A percentile compares a stretch with the other conserved stretches of the same genome.
phyloP scores from a whole-genome alignment of 2,888 invertebrate genomes.

The Ichneumoninae sp. region DNA sequence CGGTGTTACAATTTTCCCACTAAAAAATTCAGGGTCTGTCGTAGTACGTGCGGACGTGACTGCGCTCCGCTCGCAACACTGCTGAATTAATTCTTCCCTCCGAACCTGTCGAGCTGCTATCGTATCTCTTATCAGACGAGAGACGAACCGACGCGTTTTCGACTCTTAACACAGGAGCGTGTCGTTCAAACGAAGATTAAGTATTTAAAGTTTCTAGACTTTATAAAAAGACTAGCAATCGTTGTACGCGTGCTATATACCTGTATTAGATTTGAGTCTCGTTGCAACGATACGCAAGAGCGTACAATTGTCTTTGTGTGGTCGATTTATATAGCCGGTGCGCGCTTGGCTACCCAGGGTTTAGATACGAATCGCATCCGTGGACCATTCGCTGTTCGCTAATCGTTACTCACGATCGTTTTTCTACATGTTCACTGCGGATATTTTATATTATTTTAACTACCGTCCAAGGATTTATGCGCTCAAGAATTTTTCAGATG shows the following conservation, averaged over 20 bases:
- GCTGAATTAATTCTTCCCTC: conserved; percentile 35
- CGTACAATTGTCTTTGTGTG: background rate
- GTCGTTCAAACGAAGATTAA: conserved; percentile 3
- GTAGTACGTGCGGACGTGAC: conserved; percentile 53
- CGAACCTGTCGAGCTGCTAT: background rate
- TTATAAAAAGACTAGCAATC: conserved; percentile 42
- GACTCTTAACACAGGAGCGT: conserved; percentile 9
- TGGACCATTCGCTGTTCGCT: conserved; percentile 42
- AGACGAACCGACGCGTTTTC: conserved; percentile 12
- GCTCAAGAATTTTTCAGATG: background rate
- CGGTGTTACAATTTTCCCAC: conserved; percentile 27
- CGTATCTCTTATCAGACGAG: conserved; percentile 29
- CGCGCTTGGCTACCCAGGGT: conserved; percentile 12
- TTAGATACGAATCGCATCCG: conserved; percentile 51
- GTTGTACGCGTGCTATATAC: conserved; percentile 48
- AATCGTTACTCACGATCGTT: conserved; percentile 49
- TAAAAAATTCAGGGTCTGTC: conserved; percentile 56
- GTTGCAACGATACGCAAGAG: conserved; percentile 35
- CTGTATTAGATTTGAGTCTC: conserved; percentile 52
- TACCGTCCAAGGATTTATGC: background rate
- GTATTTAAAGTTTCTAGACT: conserved; percentile 34
- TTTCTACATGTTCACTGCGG: conserved; percentile 31
- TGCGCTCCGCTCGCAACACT: conserved; percentile 26
- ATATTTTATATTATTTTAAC: conserved; percentile 19
- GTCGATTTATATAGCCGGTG: background rate